A percentile compares a stretch with the other conserved stretches of the same genome.
Conservation (phyloP, 1,140 invertebrate genomes). For the Cherax quadricarinatus region DNA sequence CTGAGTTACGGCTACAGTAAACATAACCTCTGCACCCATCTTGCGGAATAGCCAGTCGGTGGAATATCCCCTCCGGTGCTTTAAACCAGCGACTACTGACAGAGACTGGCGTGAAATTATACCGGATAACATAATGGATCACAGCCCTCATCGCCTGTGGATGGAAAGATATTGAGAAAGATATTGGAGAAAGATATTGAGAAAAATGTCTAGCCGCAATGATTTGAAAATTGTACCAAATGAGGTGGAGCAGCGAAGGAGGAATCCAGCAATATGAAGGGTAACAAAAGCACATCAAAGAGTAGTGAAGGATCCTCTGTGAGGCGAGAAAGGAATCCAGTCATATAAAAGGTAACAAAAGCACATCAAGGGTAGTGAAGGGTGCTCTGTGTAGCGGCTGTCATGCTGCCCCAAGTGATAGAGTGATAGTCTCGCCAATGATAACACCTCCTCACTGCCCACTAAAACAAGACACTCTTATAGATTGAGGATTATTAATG, state of each 20-base stretch:
- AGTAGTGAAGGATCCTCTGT: not conserved
- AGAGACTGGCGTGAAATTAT: not conserved
- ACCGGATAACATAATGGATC: not conserved
- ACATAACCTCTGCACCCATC: conserved; percentile 6
- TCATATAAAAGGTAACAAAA: conserved; percentile 10
- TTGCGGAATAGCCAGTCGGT: not conserved
- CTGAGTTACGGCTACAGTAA: conserved; percentile 21
- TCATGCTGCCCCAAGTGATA: conserved; percentile 7
- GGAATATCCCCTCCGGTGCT: not conserved
- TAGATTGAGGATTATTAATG: conserved; percentile 55
- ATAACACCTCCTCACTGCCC: not conserved
- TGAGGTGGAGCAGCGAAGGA: not conserved
- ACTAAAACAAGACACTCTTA: conserved; percentile 25
- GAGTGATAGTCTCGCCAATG: not conserved
- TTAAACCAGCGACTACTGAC: not conserved
- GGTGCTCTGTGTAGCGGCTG: not conserved
- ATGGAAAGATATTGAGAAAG: not conserved
- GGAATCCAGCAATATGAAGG: conserved; percentile 23
- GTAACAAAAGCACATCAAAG: conserved; percentile 37
- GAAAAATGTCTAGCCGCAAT: not conserved
- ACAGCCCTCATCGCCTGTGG: not conserved
- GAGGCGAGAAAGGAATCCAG: not conserved
- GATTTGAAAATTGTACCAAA: not conserved
- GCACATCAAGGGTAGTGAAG: conserved; percentile 2
- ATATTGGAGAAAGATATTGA: not conserved